Evolutionary conservation across 2,113 vertebrate genomes (phyloP).

Genomic region (cat (Felis catus)): F.catus_Fca126_mat1.0 CM031419.1:201608501-201609000

Average conservation of each 20-base stretch:
- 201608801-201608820: conserved; percentile 61
- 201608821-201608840: conserved; percentile 71
- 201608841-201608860: conserved; percentile 74
- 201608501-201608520: background rate
- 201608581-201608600: background rate
- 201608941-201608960: conserved; percentile 24
- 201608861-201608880: conserved; percentile 74
- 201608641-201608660: background rate
- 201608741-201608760: conserved; percentile 14
- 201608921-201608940: conserved; percentile 66
- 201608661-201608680: background rate
- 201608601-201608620: conserved; percentile 37
- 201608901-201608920: conserved; percentile 68
- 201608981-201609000: conserved; percentile 12
- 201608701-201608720: background rate
- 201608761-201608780: conserved; percentile 53
- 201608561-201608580: background rate
- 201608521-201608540: background rate
- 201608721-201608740: background rate
- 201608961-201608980: conserved; percentile 28
- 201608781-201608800: background rate
- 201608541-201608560: background rate
- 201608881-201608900: conserved; percentile 68
- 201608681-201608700: background rate
- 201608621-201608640: background rate